These are phyloP conservation scores for Corythornis cristatus DNA, from an alignment of 2,113 vertebrate species.

Conservation along the genomic window DNA sequence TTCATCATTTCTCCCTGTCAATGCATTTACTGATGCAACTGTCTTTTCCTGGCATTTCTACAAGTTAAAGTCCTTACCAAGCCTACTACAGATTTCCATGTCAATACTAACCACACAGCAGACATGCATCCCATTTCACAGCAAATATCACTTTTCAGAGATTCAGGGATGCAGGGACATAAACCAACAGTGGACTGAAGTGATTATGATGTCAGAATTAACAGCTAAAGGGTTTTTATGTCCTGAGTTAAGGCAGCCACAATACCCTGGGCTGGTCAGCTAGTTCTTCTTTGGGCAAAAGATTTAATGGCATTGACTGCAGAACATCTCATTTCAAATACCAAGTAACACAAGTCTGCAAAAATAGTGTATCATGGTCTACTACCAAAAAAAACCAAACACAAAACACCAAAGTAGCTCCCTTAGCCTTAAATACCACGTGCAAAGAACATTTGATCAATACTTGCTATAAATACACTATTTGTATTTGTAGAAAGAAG, in stretches of 20 bases:
- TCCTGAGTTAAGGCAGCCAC: constrained; percentile 22
- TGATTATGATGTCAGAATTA: background rate
- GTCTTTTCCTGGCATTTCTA: background rate
- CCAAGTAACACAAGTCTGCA: constrained; percentile 29
- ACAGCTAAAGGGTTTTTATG: background rate
- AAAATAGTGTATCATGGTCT: constrained; percentile 42
- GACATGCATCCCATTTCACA: background rate
- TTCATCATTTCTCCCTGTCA: background rate
- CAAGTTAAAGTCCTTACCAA: background rate
- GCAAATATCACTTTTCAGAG: background rate
- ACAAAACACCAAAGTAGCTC: constrained; percentile 62
- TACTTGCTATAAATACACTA: constrained; percentile 73
- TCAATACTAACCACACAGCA: constrained; percentile 22
- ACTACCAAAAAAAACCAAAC: background rate
- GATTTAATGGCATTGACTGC: background rate
- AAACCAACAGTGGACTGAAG: background rate
- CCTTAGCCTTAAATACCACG: constrained; percentile 69
- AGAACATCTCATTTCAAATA: background rate
- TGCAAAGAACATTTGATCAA: constrained; percentile 66
- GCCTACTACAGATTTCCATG: background rate
- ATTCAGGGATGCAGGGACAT: background rate
- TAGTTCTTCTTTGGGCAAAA: background rate
- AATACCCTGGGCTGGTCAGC: background rate
- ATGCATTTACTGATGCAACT: background rate
- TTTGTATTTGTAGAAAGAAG: constrained; percentile 65